Conservation (phyloP, 2,888 invertebrate species). For the Chymomyza procnemis region DNA sequence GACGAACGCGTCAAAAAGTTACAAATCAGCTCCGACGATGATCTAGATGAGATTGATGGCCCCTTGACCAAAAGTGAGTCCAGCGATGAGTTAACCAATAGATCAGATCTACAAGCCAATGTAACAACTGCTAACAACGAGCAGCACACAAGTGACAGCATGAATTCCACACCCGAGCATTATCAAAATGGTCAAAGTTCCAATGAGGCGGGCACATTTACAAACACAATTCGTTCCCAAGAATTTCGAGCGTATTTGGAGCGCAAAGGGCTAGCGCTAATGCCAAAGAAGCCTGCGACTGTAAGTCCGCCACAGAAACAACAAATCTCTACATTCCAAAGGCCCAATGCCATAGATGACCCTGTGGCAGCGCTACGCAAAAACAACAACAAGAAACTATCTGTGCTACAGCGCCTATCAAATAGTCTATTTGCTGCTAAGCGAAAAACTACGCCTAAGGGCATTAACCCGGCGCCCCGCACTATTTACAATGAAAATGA, state of each 20-base stretch:
- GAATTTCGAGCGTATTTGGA: constrained; percentile 78
- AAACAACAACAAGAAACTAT: constrained; percentile 69
- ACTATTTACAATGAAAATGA: constrained; percentile 48
- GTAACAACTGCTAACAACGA: background rate
- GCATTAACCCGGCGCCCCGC: constrained; percentile 60
- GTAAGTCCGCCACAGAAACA: constrained; percentile 42
- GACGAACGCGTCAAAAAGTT: constrained; percentile 77
- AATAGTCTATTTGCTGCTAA: constrained; percentile 76
- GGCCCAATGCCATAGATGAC: background rate
- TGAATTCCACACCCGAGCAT: constrained; percentile 6
- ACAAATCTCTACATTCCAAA: constrained; percentile 12
- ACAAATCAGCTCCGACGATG: constrained; percentile 76
- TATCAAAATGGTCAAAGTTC: constrained; percentile 2
- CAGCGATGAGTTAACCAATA: constrained; percentile 71
- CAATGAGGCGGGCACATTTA: constrained; percentile 60
- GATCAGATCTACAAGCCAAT: background rate
- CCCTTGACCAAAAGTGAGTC: constrained; percentile 76
- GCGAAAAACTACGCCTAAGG: constrained; percentile 76
- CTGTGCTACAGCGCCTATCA: constrained; percentile 76
- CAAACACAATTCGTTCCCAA: constrained; percentile 77
- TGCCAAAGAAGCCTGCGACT: constrained; percentile 60
- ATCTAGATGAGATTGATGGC: constrained; percentile 77
- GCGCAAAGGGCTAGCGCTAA: constrained; percentile 75
- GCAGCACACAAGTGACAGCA: constrained; percentile 1
- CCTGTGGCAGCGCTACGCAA: constrained; percentile 43